Evolutionary conservation across 1,140 invertebrate species (phyloP).

Genomic region (Propsilocerus akamusi): DNA sequence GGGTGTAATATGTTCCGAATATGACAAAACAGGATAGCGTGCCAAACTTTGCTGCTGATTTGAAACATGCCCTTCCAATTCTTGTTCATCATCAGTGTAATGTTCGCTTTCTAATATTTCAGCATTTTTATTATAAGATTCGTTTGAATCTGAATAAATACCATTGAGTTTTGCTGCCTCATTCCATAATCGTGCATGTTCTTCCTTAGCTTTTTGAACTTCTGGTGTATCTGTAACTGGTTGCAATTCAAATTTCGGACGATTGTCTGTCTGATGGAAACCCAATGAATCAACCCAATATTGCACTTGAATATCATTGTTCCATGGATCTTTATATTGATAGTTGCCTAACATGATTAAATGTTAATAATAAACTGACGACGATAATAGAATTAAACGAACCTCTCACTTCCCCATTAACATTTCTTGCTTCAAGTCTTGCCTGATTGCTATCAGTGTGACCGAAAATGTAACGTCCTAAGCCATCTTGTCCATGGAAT

Average conservation of each 20-base stretch:
- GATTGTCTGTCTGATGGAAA: conserved; percentile 45
- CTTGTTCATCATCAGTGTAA: conserved; percentile 16
- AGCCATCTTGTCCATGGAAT: conserved; percentile 41
- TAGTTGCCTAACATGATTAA: conserved; percentile 11
- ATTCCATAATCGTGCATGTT: conserved; percentile 37
- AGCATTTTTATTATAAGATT: too few relatives aligned
- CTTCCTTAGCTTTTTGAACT: conserved; percentile 36
- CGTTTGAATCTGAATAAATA: conserved; percentile 27
- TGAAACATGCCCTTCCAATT: conserved; percentile 10
- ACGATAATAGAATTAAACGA: conserved; percentile 7
- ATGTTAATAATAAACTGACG: not conserved
- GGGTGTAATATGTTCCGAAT: not conserved
- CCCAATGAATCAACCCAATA: conserved; percentile 41
- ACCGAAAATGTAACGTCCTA: conserved; percentile 41
- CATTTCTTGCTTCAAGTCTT: conserved; percentile 27
- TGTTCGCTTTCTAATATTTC: too few relatives aligned
- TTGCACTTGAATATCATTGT: conserved; percentile 26
- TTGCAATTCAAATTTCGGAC: conserved; percentile 33
- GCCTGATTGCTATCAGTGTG: conserved; percentile 41
- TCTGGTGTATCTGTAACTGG: conserved; percentile 36
- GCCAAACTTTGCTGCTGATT: not conserved
- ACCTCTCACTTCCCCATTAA: conserved; percentile 17
- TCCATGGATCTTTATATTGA: conserved; percentile 22
- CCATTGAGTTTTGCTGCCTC: conserved; percentile 33
- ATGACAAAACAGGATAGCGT: not conserved